Percentiles rank a stretch among this genome's conserved stretches.
These are phyloP conservation scores for Habroteleia sp. DNA, from an alignment of 2,888 invertebrate genomes.

Conservation along the genomic window DNA sequence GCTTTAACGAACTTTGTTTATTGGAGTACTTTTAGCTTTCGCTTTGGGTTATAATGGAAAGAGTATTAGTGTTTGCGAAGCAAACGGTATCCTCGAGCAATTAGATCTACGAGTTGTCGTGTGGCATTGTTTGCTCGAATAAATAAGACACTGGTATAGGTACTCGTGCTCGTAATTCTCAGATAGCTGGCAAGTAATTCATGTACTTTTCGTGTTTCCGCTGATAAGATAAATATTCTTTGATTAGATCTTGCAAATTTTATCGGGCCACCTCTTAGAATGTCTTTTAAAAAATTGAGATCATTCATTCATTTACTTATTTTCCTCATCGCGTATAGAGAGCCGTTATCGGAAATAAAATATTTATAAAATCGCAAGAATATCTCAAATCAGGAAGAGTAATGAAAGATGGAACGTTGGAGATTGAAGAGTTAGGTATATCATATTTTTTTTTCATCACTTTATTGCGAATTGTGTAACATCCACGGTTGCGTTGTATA, in stretches of 20 bases:
- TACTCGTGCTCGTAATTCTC: conserved; percentile 44
- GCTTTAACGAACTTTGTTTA: too few relatives aligned
- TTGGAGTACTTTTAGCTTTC: too few relatives aligned
- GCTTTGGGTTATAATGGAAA: conserved; percentile 2
- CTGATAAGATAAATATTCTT: conserved; percentile 33
- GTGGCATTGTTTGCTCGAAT: conserved; percentile 78
- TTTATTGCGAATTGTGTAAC: too few relatives aligned
- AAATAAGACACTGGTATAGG: conserved; percentile 74
- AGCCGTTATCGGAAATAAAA: too few relatives aligned
- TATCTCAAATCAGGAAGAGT: too few relatives aligned
- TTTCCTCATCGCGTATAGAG: too few relatives aligned
- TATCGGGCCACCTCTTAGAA: background rate
- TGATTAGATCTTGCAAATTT: conserved; percentile 22
- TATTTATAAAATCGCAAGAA: too few relatives aligned
- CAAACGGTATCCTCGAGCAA: conserved; percentile 69
- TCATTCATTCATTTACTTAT: background rate
- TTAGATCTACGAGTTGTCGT: conserved; percentile 70
- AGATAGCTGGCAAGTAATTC: conserved; percentile 40
- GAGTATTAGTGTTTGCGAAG: conserved; percentile 66
- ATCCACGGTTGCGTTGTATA: too few relatives aligned
- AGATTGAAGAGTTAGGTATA: too few relatives aligned
- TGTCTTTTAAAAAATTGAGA: background rate
- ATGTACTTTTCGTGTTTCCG: conserved; percentile 32
- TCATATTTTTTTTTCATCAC: too few relatives aligned
- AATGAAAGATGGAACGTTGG: too few relatives aligned